Evolutionary conservation across 2,113 vertebrate species (phyloP), one percentile per base, ranked within the genome.

Genomic region (Ailurus styani): DNA sequence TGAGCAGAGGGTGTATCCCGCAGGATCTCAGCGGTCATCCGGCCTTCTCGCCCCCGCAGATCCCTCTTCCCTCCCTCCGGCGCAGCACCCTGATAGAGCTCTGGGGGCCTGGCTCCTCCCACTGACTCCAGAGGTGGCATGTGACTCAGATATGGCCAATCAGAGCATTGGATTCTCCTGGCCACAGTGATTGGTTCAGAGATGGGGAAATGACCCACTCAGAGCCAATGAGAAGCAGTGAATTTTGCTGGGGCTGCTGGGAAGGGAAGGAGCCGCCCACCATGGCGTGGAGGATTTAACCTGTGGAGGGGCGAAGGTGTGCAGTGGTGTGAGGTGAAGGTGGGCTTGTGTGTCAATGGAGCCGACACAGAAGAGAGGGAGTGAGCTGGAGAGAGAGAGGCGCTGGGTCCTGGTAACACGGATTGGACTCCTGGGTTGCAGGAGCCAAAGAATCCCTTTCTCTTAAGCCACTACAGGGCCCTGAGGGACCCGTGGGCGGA

Each of bases 91-190:
- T 15, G 40, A 62, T 2, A 15, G 1, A 5, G 8, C 20, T 37
- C 47, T 29, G 21, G 12, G 55, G 23, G 0, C 11, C 27, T 25
- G 57, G 57, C n/a, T n/a, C 15, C 34, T 66, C 18, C 34, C 29
- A 64, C 45, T 47, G 88, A 25, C 11, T 70, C 40, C 85, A 15
- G 34, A 75, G 72, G 17, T 11, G 31, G 10, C 23, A 6, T 11
- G 68, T 95, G 88, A 89, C 60, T 57, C 82, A 17, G 66, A 90
- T 60, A 40, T 93, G 87, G 23, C 90, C 91, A 94, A 70, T 93
- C 55, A 86, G 83, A 91, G 45, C 15, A 0, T 0, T 72, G 34
- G 52, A 17, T 82, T 88, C 91, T 47, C 7, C 15, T 52, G 50
- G 34, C 8, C 25, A 9, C 17, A 0, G 31, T 25, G 92, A 81